Conservation (phyloP, 2,888 invertebrate species). For the Ophonus ardosiacus region DNA sequence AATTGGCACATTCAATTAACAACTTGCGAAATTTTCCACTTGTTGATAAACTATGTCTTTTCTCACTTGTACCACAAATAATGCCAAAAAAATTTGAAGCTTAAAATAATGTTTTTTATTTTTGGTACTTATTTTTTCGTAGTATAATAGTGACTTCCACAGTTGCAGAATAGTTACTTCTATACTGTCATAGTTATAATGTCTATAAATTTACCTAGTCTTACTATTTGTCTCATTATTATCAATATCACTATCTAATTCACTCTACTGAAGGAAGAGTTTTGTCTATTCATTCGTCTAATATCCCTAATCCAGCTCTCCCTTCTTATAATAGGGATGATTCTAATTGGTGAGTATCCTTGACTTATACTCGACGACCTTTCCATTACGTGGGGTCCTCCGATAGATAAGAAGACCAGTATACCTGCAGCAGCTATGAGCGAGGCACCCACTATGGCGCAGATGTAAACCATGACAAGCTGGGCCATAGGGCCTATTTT, state of each 20-base stretch:
- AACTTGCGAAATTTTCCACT: no score
- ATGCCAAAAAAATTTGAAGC: no score
- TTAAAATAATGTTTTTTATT: no score
- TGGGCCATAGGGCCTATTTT: constrained; percentile 77
- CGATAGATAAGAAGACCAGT: constrained; percentile 22
- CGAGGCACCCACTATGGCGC: constrained; percentile 76
- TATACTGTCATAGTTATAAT: background rate
- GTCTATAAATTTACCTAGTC: background rate
- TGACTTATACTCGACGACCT: constrained; percentile 8
- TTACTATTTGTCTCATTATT: background rate
- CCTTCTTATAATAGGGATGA: constrained; percentile 57
- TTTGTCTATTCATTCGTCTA: constrained; percentile 42
- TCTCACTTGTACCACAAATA: no score
- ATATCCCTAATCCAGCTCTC: constrained; percentile 52
- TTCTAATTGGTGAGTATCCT: constrained; percentile 52
- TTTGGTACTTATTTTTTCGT: background rate
- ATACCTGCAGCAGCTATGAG: constrained; percentile 72
- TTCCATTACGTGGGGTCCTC: background rate
- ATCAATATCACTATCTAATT: background rate
- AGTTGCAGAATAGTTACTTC: background rate
- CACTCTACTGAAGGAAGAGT: background rate
- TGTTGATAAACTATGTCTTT: no score
- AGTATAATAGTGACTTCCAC: background rate
- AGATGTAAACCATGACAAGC: constrained; percentile 75
- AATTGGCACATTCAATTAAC: no score